Percentiles rank a stretch among this genome's conserved stretches.
Conservation (phyloP, 2,113 vertebrate species). For the Malaclemys terrapin region DNA sequence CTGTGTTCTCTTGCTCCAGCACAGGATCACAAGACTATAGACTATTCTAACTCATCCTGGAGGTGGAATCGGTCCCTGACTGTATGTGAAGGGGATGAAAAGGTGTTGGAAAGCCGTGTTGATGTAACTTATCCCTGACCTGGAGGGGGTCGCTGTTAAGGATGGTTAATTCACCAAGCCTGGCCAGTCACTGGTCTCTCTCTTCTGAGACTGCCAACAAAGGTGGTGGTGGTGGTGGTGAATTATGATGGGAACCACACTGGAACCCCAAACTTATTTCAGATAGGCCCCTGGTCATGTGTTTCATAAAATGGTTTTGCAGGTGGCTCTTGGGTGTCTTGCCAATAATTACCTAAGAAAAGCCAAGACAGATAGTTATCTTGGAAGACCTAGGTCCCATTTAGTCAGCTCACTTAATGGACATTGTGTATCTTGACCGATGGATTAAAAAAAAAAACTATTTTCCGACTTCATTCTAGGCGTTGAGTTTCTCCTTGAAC, state of each 20-base stretch:
- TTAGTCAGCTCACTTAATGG: background rate
- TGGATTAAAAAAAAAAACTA: background rate
- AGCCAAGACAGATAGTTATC: no score
- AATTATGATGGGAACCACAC: background rate
- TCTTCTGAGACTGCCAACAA: background rate
- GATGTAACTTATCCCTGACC: background rate
- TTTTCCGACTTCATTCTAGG: background rate
- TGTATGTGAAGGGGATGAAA: background rate
- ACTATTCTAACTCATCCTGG: background rate
- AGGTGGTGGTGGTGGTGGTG: background rate
- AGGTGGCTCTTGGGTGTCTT: background rate
- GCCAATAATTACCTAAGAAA: no score
- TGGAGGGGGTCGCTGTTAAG: background rate
- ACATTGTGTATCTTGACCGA: background rate
- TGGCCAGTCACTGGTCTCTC: background rate
- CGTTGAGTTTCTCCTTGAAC: constrained; percentile 43
- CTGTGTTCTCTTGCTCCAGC: background rate
- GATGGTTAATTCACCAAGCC: background rate
- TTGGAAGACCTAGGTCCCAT: background rate
- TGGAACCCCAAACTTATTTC: background rate
- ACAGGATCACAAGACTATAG: background rate
- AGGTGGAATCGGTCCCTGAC: background rate
- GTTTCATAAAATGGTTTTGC: background rate
- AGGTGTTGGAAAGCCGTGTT: background rate
- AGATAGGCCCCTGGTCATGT: background rate